Conservation (phyloP, 92 coral and sea anemone species). For the Heliopora coerulea region DNA sequence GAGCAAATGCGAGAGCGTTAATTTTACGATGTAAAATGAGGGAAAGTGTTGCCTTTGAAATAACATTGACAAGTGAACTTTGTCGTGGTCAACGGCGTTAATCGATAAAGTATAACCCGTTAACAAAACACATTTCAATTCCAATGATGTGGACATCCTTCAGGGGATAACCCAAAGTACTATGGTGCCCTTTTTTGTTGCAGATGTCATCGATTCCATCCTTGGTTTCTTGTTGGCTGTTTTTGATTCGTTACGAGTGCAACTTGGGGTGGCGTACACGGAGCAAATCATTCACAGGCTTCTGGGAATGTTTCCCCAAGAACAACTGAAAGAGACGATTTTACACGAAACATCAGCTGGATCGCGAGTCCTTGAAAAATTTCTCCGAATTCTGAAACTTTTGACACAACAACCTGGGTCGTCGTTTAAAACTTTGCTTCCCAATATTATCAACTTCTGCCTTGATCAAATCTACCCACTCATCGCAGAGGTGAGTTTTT, state of each 20-base stretch:
- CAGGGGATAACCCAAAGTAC: no score
- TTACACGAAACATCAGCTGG: conserved; percentile 88
- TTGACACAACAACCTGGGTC: conserved; percentile 91
- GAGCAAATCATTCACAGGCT: conserved; percentile 89
- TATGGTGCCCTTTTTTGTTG: no score
- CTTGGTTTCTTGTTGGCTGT: conserved; percentile 81
- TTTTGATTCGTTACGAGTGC: conserved; percentile 83
- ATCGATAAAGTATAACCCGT: no score
- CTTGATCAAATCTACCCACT: conserved; percentile 93
- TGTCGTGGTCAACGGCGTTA: no score
- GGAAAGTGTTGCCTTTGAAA: no score
- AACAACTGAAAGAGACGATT: conserved; percentile 79
- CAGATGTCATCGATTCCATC: conserved; percentile 85
- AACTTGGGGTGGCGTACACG: conserved; percentile 82
- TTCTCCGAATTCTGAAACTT: conserved; percentile 85
- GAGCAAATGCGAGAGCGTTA: no score
- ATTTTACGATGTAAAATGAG: no score
- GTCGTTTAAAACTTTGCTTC: conserved; percentile 84
- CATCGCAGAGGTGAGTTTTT: conserved; percentile 68
- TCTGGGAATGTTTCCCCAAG: conserved; percentile 78
- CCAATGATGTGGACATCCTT: no score
- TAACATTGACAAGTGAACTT: no score
- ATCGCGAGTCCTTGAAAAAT: conserved; percentile 82
- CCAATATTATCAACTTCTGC: conserved; percentile 85
- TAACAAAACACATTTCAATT: no score